phyloP scores from a whole-genome alignment of 2,888 invertebrate species.

The Gymnoscelis rufifasciata region DNA sequence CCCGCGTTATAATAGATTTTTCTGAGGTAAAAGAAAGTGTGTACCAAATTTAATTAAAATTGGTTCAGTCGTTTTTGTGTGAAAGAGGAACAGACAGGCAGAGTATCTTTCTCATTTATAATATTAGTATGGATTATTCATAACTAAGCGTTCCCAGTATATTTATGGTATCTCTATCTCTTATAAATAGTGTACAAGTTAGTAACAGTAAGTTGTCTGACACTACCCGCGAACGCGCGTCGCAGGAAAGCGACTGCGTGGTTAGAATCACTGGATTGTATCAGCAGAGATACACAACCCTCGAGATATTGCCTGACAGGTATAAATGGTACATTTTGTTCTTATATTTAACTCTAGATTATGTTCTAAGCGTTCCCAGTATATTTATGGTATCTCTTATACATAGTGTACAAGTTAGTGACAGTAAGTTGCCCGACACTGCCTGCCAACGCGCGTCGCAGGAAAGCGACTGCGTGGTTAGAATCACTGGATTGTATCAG shows the following conservation, averaged over 20 bases:
- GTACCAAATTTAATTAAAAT: too few relatives aligned
- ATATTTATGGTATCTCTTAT: conserved; percentile 73
- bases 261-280: conserved; percentile 56
- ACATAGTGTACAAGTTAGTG: conserved; percentile 63
- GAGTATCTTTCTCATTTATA: too few relatives aligned
- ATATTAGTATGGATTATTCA: conserved; percentile 33
- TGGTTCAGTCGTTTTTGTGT: too few relatives aligned
- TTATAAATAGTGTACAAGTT: conserved; percentile 69
- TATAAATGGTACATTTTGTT: too few relatives aligned
- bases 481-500: conserved; percentile 61
- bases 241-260: conserved; percentile 65
- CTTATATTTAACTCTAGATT: too few relatives aligned
- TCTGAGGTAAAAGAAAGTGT: too few relatives aligned
- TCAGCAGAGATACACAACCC: conserved; percentile 56
- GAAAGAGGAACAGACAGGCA: too few relatives aligned
- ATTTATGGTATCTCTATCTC: conserved; percentile 66
- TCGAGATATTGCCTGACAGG: conserved; percentile 66
- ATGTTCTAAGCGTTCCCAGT: conserved; percentile 68
- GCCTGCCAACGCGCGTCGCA: conserved; percentile 58
- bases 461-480: conserved; percentile 59
- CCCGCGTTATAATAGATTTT: too few relatives aligned
- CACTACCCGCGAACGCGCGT: conserved; percentile 52
- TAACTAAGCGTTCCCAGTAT: conserved; percentile 60
- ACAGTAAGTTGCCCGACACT: conserved; percentile 60
- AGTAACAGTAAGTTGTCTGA: conserved; percentile 62